These are phyloP conservation scores for Baryphthengus martii DNA, from an alignment of 2,113 vertebrate species.

Conservation along the genomic window DNA sequence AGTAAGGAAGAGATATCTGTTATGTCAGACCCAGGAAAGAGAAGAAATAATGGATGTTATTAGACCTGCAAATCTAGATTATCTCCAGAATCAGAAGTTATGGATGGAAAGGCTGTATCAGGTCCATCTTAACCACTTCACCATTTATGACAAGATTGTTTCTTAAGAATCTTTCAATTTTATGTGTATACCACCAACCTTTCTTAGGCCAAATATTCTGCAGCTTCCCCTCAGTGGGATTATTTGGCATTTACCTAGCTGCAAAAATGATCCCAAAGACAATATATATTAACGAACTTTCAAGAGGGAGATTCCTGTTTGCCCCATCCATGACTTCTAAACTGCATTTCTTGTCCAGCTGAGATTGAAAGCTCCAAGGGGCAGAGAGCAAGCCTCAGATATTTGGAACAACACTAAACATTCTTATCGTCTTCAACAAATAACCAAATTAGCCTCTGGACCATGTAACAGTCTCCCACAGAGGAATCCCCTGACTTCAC, in stretches of 20 bases:
- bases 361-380: not conserved
- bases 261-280: not conserved
- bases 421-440: not conserved
- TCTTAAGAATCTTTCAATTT: not conserved
- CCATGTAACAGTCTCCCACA: not conserved
- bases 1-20: not conserved
- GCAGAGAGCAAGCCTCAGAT: not conserved
- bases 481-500: not conserved
- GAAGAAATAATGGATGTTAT: not conserved
- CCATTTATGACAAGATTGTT: not conserved
- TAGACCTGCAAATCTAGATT: not conserved
- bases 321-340: not conserved
- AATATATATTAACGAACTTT: not conserved
- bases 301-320: not conserved
- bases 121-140: not conserved
- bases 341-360: not conserved
- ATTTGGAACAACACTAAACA: not conserved
- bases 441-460: not conserved
- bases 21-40: not conserved
- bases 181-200: not conserved
- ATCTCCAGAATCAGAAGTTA: not conserved
- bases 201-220: not conserved
- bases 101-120: not conserved
- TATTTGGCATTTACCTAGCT: not conserved
- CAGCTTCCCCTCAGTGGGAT: not conserved